A percentile compares a stretch with the other conserved stretches of the same genome.
phyloP scores from a whole-genome alignment of 2,113 vertebrate genomes.

The Neopipo cinnamomea region DNA sequence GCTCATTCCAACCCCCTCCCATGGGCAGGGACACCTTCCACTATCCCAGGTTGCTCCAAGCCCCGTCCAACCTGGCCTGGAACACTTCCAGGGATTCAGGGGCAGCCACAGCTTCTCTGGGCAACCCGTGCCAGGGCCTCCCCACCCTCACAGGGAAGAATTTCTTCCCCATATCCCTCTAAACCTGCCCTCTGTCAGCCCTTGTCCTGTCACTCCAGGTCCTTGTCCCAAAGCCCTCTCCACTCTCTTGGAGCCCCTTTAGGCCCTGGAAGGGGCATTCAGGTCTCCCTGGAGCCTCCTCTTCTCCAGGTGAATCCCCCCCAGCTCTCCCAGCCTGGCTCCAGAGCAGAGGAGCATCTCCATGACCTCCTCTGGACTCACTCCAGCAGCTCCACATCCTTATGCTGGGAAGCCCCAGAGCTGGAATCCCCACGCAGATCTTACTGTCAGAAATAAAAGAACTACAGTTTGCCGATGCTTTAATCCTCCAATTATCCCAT shows the following conservation, averaged over 20 bases:
- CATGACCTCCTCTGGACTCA: not conserved
- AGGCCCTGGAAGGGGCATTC: not conserved
- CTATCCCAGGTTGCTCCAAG: not conserved
- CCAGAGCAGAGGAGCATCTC: not conserved
- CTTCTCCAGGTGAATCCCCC: rapidly evolving
- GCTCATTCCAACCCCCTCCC: not conserved
- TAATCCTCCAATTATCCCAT: not conserved
- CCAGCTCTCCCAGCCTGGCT: not conserved
- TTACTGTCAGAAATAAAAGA: not conserved
- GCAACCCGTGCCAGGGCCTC: not conserved
- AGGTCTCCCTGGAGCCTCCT: not conserved
- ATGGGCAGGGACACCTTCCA: not conserved
- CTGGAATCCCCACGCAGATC: not conserved
- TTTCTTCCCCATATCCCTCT: rapidly evolving
- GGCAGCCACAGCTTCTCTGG: not conserved
- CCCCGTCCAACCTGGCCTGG: not conserved
- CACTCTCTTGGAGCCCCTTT: not conserved
- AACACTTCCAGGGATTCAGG: not conserved
- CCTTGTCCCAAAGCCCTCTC: not conserved
- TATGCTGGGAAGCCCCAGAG: not conserved
- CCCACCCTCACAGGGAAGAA: rapidly evolving
- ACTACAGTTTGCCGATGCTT: not conserved
- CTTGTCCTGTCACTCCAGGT: not conserved
- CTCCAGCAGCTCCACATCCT: not conserved
- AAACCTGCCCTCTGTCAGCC: not conserved